Evolutionary conservation across 92 coral and sea anemone species (phyloP).

Genomic region (Umimayanthus chanpuru): DNA sequence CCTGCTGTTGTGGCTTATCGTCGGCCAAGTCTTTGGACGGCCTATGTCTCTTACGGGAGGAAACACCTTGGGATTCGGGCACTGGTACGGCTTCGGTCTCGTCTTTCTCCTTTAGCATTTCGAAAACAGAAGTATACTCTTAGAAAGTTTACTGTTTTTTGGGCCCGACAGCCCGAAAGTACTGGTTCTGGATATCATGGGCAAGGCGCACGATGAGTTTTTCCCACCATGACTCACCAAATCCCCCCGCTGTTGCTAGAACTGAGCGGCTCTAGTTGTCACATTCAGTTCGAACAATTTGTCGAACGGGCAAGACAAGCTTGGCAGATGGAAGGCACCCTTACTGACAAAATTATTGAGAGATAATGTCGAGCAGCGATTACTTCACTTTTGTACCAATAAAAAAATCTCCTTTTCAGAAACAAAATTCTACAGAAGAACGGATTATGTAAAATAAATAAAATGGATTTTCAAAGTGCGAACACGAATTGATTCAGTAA

Average conservation of each 20-base stretch:
- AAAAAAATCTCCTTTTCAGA: too few relatives aligned
- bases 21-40: constrained; percentile 64
- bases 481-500: too few relatives aligned
- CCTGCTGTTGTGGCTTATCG: constrained; percentile 58
- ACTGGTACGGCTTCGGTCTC: constrained; percentile 22
- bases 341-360: too few relatives aligned
- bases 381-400: too few relatives aligned
- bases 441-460: too few relatives aligned
- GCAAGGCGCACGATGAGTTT: neutral
- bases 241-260: too few relatives aligned
- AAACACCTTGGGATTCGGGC: constrained; percentile 23
- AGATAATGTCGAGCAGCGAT: too few relatives aligned
- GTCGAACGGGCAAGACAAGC: neutral
- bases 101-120: constrained; percentile 57
- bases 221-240: neutral
- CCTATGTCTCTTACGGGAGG: constrained; percentile 78
- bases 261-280: too few relatives aligned
- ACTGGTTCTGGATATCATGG: neutral
- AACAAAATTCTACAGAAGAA: too few relatives aligned
- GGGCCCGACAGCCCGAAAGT: neutral
- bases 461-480: too few relatives aligned
- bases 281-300: too few relatives aligned
- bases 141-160: neutral
- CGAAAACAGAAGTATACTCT: neutral
- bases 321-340: neutral